Evolutionary conservation across 2,888 invertebrate species (phyloP).

Genomic region (Litoditis marina): DNA sequence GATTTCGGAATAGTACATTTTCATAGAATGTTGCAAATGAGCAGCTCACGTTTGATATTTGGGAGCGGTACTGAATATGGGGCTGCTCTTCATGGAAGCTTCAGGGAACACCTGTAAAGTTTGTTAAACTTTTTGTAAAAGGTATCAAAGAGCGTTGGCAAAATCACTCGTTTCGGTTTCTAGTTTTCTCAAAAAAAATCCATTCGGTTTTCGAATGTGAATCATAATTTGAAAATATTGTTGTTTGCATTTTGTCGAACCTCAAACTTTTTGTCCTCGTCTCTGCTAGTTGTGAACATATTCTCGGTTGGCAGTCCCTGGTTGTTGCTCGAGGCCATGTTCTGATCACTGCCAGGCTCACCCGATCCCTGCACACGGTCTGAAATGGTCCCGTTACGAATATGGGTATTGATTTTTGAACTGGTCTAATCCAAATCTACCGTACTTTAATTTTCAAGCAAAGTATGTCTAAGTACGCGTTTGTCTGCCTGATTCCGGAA

Average conservation of each 20-base stretch:
- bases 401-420: too few relatives aligned
- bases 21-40: too few relatives aligned
- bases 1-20: too few relatives aligned
- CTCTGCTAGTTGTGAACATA: constrained; percentile 56
- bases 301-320: constrained; percentile 54
- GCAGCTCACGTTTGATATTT: constrained; percentile 49
- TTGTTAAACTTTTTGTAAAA: neutral
- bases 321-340: constrained; percentile 28
- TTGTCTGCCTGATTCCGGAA: neutral
- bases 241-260: too few relatives aligned
- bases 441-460: too few relatives aligned
- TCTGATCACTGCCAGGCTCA: constrained; percentile 51
- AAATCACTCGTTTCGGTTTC: neutral
- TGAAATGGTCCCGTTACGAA: too few relatives aligned
- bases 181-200: neutral
- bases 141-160: too few relatives aligned
- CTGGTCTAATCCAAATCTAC: too few relatives aligned
- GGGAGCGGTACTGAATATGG: constrained; percentile 52
- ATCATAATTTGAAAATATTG: too few relatives aligned
- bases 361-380: constrained; percentile 56
- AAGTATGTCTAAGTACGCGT: neutral
- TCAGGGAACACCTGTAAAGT: constrained; percentile 51
- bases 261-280: constrained; percentile 60
- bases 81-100: constrained; percentile 54
- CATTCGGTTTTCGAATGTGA: neutral